These are phyloP conservation scores for Esox masquinongy DNA, from an alignment of 2,797 vertebrate genomes.

Conservation along the genomic window DNA sequence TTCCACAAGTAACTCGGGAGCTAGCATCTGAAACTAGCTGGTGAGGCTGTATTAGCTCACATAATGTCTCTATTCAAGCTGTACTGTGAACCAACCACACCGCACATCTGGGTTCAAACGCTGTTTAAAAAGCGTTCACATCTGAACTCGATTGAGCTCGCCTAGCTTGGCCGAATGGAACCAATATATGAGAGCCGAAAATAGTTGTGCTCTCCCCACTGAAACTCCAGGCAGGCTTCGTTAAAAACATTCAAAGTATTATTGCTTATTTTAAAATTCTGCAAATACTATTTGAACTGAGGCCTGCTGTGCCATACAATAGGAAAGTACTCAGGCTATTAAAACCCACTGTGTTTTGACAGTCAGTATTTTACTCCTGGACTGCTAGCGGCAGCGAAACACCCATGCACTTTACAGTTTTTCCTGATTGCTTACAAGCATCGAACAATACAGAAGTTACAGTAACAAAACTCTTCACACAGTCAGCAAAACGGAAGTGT, in stretches of 20 bases:
- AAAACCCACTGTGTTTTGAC: background rate
- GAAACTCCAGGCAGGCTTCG: background rate
- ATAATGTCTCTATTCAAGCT: background rate
- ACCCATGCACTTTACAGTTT: slow-evolving; percentile 40
- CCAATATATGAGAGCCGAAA: background rate
- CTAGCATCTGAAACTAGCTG: background rate
- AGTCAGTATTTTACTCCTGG: background rate
- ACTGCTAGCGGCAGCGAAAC: slow-evolving; percentile 5
- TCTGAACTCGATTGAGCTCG: background rate
- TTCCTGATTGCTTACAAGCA: too few relatives aligned
- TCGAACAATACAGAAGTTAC: too few relatives aligned
- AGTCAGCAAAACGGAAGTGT: too few relatives aligned
- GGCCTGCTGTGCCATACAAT: background rate
- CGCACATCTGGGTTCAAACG: background rate
- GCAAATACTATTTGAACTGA: background rate
- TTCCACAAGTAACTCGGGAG: background rate
- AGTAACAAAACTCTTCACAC: too few relatives aligned
- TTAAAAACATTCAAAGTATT: background rate
- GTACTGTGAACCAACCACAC: background rate
- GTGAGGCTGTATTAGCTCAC: slow-evolving; percentile 10
- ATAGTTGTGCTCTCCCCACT: background rate
- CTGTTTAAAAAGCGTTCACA: background rate
- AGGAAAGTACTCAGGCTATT: background rate
- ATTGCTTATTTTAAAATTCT: background rate
- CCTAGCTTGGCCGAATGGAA: background rate